phyloP scores from a whole-genome alignment of 2,113 vertebrate genomes.

The Thunnus thynnus region DNA sequence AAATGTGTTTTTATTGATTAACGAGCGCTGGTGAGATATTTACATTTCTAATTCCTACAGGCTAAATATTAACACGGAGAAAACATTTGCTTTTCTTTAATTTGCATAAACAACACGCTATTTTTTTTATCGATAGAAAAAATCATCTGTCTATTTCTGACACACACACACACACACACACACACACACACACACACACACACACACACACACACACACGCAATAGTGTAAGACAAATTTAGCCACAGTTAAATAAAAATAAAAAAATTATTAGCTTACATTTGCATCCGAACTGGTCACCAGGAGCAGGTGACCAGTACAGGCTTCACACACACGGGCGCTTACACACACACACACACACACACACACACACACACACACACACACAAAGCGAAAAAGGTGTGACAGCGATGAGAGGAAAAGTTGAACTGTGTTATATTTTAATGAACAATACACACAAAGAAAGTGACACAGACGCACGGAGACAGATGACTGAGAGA shows the following conservation, averaged over 20 bases:
- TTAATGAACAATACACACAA: neutral
- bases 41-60: neutral
- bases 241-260: neutral
- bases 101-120: neutral
- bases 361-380: too few species aligned
- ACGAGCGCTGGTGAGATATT: neutral
- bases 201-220: too few species aligned
- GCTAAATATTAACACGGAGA: neutral
- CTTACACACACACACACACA: neutral
- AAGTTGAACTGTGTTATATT: neutral
- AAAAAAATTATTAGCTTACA: too few species aligned
- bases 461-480: slow-evolving; percentile 18
- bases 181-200: too few species aligned
- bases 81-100: neutral
- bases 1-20: neutral
- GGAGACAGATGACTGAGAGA: too few species aligned
- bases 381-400: neutral
- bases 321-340: too few species aligned
- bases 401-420: neutral
- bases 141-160: too few species aligned
- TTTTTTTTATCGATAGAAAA: neutral
- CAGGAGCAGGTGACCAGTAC: neutral
- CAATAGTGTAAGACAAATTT: neutral
- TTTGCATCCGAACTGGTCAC: too few species aligned
- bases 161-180: too few species aligned